Evolutionary conservation across 2,797 vertebrate species (phyloP), one percentile per base, ranked within the genome.

Genomic region (Gymnocypris eckloni): DNA sequence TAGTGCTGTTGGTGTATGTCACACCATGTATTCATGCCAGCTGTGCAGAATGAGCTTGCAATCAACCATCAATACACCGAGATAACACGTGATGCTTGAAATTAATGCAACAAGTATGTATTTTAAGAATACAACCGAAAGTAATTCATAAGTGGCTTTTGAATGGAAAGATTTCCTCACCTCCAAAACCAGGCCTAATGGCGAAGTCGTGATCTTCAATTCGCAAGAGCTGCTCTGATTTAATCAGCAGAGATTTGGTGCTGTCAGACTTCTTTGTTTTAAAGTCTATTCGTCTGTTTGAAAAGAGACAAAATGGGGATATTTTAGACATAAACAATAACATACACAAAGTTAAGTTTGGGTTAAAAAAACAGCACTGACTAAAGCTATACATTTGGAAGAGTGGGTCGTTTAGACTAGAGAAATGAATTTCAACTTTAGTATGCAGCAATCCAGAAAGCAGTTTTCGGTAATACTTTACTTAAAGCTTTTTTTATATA

Each of bases 191-290:
- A 45, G 97, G 97, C 77, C 97, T 95, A 95, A 97, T 95, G 37
- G 97, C 96, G 94, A 98, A 99, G 89, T 98, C 96, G 4, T 98
- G 96, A 77, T 97, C 97, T 64, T 99, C 96, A 87, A 97, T 97
- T 54, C 94, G 96, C 79, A 99, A 95, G 83, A 98, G 95, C 89
- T 97, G 97, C 91, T 97, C 95, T 0, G 95, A 96, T 91, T 96
- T 98, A 59, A 96, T 94, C 82, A 96, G 92, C 80, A 94, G 90
- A 13, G 96, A 92, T 93, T 98, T 98, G 1, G 97, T 97, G 92
- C 94, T 97, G 93, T 98, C 96, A 41, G 94, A 89, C 90, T 96
- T 98, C 92, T 94, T 96, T 92, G 94, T 93, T 90, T 95, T 96
- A 81, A 94, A 92, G 88, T 95, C 94, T 88, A 94, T 93, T 12